These are phyloP conservation scores for Epizoanthus fatuus DNA, from an alignment of 92 coral and sea anemone species.

Conservation along the genomic window DNA sequence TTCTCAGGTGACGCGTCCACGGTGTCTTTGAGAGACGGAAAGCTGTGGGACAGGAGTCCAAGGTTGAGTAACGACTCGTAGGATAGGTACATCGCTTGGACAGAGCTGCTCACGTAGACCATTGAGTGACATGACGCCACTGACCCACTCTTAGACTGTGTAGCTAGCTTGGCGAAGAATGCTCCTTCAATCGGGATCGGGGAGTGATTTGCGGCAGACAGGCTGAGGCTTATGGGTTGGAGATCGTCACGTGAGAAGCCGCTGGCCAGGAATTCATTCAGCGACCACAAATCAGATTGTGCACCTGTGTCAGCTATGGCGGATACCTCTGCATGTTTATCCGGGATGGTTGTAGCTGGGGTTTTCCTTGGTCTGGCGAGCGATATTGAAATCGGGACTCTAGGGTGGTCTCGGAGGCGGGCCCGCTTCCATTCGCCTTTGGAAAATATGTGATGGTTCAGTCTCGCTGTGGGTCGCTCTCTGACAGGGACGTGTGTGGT, in stretches of 20 bases:
- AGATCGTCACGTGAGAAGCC: slow-evolving; percentile 34
- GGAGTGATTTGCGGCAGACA: slow-evolving; percentile 45
- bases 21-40: too few relatives aligned
- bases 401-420: slow-evolving; percentile 10
- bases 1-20: too few relatives aligned
- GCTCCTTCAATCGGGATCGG: slow-evolving; percentile 40
- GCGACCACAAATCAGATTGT: slow-evolving; percentile 10
- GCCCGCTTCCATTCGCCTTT: slow-evolving; percentile 54
- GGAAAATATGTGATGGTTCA: slow-evolving; percentile 50
- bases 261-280: slow-evolving; percentile 17
- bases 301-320: slow-evolving; percentile 28
- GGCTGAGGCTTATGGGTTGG: slow-evolving; percentile 20
- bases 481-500: slow-evolving; percentile 8
- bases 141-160: neutral
- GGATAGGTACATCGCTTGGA: slow-evolving; percentile 37
- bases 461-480: neutral
- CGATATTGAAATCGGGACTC: too few relatives aligned
- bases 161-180: slow-evolving; percentile 39
- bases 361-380: too few relatives aligned
- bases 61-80: slow-evolving; percentile 5
- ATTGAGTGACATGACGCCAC: slow-evolving; percentile 21
- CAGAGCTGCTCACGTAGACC: neutral
- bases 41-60: neutral
- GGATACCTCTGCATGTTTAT: slow-evolving; percentile 10
- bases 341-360: neutral